phyloP scores from a whole-genome alignment of 92 coral and sea anemone genomes.

The Anthopleura xanthogrammica region DNA sequence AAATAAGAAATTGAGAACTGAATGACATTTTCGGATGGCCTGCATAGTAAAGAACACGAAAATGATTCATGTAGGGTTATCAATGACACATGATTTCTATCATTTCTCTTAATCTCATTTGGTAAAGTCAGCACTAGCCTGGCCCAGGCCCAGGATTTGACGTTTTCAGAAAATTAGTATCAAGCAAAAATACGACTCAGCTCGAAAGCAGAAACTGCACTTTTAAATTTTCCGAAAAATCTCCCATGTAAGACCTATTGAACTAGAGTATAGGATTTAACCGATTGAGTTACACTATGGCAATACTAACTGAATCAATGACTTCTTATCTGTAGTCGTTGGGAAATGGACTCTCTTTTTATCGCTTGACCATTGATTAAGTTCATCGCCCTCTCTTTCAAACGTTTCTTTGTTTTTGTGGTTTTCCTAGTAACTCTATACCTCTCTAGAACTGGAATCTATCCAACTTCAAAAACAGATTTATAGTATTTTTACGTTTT shows the following conservation, averaged over 20 bases:
- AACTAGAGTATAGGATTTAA: neutral
- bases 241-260: neutral
- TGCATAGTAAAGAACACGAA: no score
- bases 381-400: neutral
- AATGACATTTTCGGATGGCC: neutral
- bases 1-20: no score
- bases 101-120: no score
- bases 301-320: neutral
- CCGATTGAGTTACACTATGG: neutral
- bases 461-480: neutral
- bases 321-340: neutral
- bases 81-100: no score
- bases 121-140: no score
- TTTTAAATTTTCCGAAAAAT: neutral
- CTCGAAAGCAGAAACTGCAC: neutral
- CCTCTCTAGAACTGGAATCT: neutral
- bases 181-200: no score
- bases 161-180: no score
- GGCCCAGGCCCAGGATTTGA: no score
- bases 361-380: neutral
- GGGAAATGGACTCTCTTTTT: neutral
- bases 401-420: neutral
- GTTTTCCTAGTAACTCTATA: neutral
- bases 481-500: neutral
- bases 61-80: no score